These are phyloP conservation scores for Spongia lamella DNA, from an alignment of 37 sponge, comb jelly and placozoan genomes.

Conservation along the genomic window DNA sequence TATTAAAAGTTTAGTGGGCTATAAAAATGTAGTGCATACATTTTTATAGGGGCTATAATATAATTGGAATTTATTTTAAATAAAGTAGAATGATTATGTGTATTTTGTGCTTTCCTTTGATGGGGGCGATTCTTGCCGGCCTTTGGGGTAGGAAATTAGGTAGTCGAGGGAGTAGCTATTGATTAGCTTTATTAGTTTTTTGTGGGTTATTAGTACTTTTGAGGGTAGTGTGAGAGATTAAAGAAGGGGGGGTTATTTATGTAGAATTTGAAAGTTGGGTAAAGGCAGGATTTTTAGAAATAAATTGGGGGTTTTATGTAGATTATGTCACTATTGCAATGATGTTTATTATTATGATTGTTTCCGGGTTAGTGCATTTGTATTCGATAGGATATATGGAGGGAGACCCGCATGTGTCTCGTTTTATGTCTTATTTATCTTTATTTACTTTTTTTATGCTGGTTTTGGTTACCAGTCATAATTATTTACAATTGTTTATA, in stretches of 20 bases:
- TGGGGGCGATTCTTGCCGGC: slow-evolving; percentile 70
- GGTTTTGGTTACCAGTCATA: slow-evolving; percentile 79
- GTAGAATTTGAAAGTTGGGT: slow-evolving; percentile 67
- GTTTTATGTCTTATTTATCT: slow-evolving; percentile 84
- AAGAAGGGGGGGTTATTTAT: too few relatives aligned
- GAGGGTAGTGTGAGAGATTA: slow-evolving; percentile 39
- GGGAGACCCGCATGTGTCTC: slow-evolving; percentile 67
- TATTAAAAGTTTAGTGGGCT: too few relatives aligned
- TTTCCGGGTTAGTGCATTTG: slow-evolving; percentile 77
- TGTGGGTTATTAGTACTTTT: slow-evolving; percentile 62
- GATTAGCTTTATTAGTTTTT: slow-evolving; percentile 42
- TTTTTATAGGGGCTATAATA: background rate
- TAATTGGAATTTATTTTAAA: background rate
- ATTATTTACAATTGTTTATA: slow-evolving; percentile 80
- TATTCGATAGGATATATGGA: slow-evolving; percentile 78
- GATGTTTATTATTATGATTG: slow-evolving; percentile 66
- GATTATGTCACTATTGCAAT: slow-evolving; percentile 70
- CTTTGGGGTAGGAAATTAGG: slow-evolving; percentile 73
- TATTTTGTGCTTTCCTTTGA: slow-evolving; percentile 67
- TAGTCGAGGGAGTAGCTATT: slow-evolving; percentile 37
- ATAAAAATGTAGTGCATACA: background rate
- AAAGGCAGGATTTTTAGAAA: slow-evolving; percentile 60
- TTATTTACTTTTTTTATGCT: slow-evolving; percentile 88
- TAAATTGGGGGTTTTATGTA: slow-evolving; percentile 65
- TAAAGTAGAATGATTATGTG: slow-evolving; percentile 76